Evolutionary conservation across 2,797 vertebrate genomes (phyloP), one percentile per base, ranked within the genome.

Genomic region (Synaphobranchus kaupii): DNA sequence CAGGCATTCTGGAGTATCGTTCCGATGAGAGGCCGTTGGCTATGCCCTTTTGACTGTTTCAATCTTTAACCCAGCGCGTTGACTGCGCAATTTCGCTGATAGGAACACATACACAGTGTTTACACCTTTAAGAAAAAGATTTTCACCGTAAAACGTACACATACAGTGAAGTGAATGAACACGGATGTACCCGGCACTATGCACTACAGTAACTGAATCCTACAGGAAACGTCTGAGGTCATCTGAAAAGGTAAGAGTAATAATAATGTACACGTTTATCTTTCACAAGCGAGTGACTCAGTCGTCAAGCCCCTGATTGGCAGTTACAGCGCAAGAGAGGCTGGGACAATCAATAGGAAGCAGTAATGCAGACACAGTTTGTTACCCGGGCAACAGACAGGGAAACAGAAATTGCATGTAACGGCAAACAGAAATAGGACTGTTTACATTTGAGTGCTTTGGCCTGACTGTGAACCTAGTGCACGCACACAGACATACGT

Each of bases 311-410:
- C 87, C 92, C 91, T 93, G 93, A 95, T 94, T 95, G 95, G 94
- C 88, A 88, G 91, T 92, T 90, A 95, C 94, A 90, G 91, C 91
- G 91, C 90, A 91, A 89, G 90, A 93, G 88, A 91, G 87, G 89
- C 88, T 94, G 93, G 91, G 90, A 88, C 93, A 93, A 93, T 91
- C 93, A 92, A 91, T 92, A 89, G 94, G 92, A 95, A 89, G 93
- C 92, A 93, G 92, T 58, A 78, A 89, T 91, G 90, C 91, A 92
- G 93, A 94, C 90, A 92, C 94, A 95, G 91, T 96, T 96, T 96
- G 94, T 94, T 95, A 92, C 94, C 94, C 93, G 93, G 95, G 95
- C 92, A 95, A 95, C 95, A 93, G 92, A 95, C 92, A 88, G 91
- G 91, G 91, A 91, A 85, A 89, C 88, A 90, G 90, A 92, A 92